These are phyloP conservation scores for Nesogale talazaci DNA, from an alignment of 2,113 vertebrate species.

Conservation along the genomic window DNA sequence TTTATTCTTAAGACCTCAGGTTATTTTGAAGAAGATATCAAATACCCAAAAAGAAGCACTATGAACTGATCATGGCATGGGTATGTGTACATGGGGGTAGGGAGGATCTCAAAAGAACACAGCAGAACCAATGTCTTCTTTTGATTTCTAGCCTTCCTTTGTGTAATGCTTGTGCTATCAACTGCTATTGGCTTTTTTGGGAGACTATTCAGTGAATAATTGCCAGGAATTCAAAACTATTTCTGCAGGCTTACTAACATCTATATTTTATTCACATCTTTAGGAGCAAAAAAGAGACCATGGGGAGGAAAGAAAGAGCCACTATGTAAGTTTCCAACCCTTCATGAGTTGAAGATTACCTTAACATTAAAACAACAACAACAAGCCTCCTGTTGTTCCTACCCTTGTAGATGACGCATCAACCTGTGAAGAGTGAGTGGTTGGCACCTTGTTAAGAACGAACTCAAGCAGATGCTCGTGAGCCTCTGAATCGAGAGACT, in stretches of 20 bases:
- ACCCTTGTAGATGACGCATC: neutral
- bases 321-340: neutral
- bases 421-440: neutral
- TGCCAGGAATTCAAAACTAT: neutral
- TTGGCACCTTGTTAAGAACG: neutral
- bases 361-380: too few relatives aligned
- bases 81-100: rapidly evolving
- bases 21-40: constrained; percentile 58
- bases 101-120: neutral
- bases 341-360: neutral
- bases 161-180: neutral
- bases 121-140: neutral
- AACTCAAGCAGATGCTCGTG: neutral
- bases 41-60: neutral
- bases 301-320: neutral
- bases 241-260: neutral
- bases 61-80: neutral
- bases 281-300: neutral
- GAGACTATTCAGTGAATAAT: neutral
- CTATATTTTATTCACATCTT: constrained; percentile 7
- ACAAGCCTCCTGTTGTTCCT: too few relatives aligned
- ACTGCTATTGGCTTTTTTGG: neutral
- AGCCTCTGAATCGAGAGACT: neutral
- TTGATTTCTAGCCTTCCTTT: constrained; percentile 10
- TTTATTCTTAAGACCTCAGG: neutral